Evolutionary conservation across 2,888 invertebrate species (phyloP), one percentile per base, ranked within the genome.

Genomic region (Lucinisca nassula): DNA sequence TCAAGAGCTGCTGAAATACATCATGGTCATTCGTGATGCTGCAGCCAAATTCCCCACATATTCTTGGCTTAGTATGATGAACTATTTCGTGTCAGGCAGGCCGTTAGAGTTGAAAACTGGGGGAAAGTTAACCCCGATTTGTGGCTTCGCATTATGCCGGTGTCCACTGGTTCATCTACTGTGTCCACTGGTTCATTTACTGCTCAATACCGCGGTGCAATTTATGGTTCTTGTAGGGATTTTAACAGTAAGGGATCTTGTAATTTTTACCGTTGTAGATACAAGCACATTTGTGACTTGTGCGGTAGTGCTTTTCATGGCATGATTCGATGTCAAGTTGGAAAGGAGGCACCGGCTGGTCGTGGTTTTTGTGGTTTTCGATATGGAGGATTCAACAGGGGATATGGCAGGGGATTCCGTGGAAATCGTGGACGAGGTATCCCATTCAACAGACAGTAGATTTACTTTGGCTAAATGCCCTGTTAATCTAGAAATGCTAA

Each of bases 61-160:
- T 40, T 12, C 45, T 12, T 74, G 74, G 81, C 0, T 21, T 30
- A 4, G 3, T 74, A 75, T 40, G 81, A 74, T 58, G 81, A 81
- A 30, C 75, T 40, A 38, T 81, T 49, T 73, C 10, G 79, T 12
- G 40, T 79, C 0, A 49, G 79, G 10, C 84, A 79, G 51, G 51
- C 58, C 17, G 61, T 38, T 37, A 30, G 30, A 32, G 61, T 58
- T 27, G 61, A 49, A 27, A 37, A 40, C 37, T 84, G 86, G 82
- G 72, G 55, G 21, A 51, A 35, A 32, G 55, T 86, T 21, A 77
- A 82, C 45, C 61, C 72, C 49, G 81, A 85, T 40, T 55, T 85
- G 21, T 81, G 85, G 81, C 61, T 85, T 55, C n/a, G n/a, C n/a
- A n/a, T n/a, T n/a, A n/a, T n/a, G n/a, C n/a, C n/a, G n/a, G n/a